Percentiles rank a stretch among this genome's conserved stretches.
Conservation (phyloP, 2,888 invertebrate genomes). For the Poecilus cupreus region DNA sequence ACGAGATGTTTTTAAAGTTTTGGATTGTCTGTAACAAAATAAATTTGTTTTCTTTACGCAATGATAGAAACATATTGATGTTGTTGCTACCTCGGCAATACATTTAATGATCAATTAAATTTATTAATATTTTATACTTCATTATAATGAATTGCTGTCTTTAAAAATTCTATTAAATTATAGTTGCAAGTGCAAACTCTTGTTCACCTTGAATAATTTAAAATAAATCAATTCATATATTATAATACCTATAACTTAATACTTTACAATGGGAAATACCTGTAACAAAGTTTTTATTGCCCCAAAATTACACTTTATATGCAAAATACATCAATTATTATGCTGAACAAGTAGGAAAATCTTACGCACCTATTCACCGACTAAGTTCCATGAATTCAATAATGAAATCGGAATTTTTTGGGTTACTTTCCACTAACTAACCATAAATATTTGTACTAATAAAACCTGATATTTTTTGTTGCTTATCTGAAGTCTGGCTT, state of each 20-base stretch:
- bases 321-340: not conserved
- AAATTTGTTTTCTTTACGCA: too few relatives aligned
- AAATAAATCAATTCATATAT: not conserved
- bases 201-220: conserved; percentile 26
- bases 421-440: not conserved
- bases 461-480: not conserved
- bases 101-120: not conserved
- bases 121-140: not conserved
- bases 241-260: not conserved
- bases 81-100: not conserved
- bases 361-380: too few relatives aligned
- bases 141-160: not conserved
- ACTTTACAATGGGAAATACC: not conserved
- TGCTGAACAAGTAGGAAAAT: not conserved
- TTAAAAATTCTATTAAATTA: conserved; percentile 11
- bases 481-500: not conserved
- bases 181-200: not conserved
- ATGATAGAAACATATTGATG: not conserved
- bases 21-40: too few relatives aligned
- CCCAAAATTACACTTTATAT: not conserved
- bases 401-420: not conserved
- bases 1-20: too few relatives aligned
- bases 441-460: not conserved
- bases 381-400: too few relatives aligned
- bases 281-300: too few relatives aligned